phyloP scores from a whole-genome alignment of 2,888 invertebrate species.

The Ennomos fuscantarius region DNA sequence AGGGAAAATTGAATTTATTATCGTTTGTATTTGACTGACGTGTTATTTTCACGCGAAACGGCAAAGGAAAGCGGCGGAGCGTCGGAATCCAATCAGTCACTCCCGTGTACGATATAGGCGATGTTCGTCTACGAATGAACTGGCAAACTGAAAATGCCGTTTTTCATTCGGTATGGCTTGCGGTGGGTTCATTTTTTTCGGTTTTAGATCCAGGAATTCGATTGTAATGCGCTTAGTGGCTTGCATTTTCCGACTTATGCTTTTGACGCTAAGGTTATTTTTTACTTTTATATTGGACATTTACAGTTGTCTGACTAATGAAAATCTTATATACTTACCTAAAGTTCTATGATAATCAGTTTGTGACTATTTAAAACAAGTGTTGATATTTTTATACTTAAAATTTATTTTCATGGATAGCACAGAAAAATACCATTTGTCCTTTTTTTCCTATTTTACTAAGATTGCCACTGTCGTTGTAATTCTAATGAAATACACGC shows the following conservation, averaged over 20 bases:
- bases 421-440: too few species aligned
- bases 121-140: conserved; percentile 59
- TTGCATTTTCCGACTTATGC: conserved; percentile 22
- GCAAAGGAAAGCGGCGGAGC: conserved; percentile 63
- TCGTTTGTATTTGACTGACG: conserved; percentile 83
- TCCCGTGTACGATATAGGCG: conserved; percentile 62
- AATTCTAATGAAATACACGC: conserved; percentile 44
- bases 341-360: too few species aligned
- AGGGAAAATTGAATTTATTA: conserved; percentile 84
- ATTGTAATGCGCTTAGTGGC: conserved; percentile 34
- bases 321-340: too few species aligned
- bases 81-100: conserved; percentile 79
- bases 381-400: too few species aligned
- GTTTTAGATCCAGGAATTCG: conserved; percentile 32
- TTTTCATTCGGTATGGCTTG: conserved; percentile 51
- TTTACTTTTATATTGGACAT: too few species aligned
- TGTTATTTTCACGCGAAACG: conserved; percentile 80
- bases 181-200: conserved; percentile 36
- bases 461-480: conserved; percentile 41
- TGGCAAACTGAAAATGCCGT: conserved; percentile 67
- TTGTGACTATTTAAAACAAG: too few species aligned
- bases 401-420: too few species aligned
- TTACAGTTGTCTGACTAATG: too few species aligned
- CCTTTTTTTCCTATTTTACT: background rate
- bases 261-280: conserved; percentile 4